Percentiles rank a stretch among this genome's conserved stretches.
Evolutionary conservation across 1,140 invertebrate genomes (phyloP).

Genomic region (Glomeris maerens): DNA sequence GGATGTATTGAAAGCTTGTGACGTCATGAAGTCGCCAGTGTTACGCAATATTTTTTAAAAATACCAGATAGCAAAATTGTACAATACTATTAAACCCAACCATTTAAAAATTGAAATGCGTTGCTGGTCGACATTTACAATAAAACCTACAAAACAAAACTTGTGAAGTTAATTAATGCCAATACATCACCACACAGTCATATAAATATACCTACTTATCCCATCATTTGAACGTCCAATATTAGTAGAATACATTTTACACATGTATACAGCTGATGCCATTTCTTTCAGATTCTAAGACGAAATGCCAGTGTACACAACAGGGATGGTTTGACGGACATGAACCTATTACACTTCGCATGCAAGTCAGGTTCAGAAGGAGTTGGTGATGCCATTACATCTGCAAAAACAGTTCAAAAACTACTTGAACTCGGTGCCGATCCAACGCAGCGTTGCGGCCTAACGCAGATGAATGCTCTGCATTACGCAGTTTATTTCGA

Average conservation of each 20-base stretch:
- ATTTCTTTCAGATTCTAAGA: conserved; percentile 31
- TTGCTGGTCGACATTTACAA: too few species aligned
- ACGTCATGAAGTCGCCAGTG: too few species aligned
- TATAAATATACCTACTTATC: neutral
- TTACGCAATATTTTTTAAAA: too few species aligned
- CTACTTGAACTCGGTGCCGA: conserved; percentile 36
- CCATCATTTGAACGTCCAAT: neutral
- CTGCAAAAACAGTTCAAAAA: conserved; percentile 23
- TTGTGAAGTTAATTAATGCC: neutral
- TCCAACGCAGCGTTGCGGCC: conserved; percentile 36
- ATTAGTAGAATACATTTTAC: neutral
- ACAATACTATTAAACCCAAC: too few species aligned
- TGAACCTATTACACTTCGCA: conserved; percentile 42
- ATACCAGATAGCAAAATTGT: too few species aligned
- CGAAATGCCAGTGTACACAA: conserved; percentile 37
- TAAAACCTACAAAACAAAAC: neutral
- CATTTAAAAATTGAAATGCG: too few species aligned
- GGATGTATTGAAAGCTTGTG: too few species aligned
- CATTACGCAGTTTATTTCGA: conserved; percentile 44
- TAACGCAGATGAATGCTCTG: conserved; percentile 42
- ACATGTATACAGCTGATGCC: conserved; percentile 4
- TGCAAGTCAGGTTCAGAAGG: conserved; percentile 40
- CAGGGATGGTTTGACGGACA: conserved; percentile 41
- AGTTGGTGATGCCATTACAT: conserved; percentile 34
- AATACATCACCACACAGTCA: neutral